Evolutionary conservation across 2,113 vertebrate species (phyloP), one percentile per base, ranked within the genome.

Genomic region (Procapra przewalskii): DNA sequence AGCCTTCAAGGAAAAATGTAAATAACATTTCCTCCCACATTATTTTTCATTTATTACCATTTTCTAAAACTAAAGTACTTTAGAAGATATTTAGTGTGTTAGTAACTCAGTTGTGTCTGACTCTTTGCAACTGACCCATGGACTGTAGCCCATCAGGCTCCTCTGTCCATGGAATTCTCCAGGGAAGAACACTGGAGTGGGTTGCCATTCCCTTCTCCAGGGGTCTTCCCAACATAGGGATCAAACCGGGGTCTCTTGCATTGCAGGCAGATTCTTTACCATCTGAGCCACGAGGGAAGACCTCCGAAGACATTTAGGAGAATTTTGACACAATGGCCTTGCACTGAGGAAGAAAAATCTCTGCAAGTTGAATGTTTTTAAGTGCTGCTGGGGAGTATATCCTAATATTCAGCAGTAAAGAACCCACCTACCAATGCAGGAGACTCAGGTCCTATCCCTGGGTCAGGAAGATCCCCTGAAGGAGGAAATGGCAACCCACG

Each of bases 61-160:
- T 95, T 97, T 77, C 86, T 90, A 83, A 94, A 94, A 59, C 33
- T 83, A 75, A 88, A 77, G 45, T 64, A 79, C 15, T 92, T 83
- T 92, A 40, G n/a, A 92, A 93, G 55, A 93, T 91, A 84, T 71
- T 85, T 84, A 85, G 57, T 40, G 21, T 75, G 67, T 75, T 40
- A 40, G 36, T 75, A 23, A 40, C 36, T 75, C 36, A 75, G 36
- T 25, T 23, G 21, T 75, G 67, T 25, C 36, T 40, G 21, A 40
- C 36, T 6, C 67, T 75, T 40, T 40, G 67, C 21, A 8, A 40
- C 17, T n/a, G n/a, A n/a, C 17, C 67, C 67, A 25, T 40, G 67
- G 17, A 40, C n/a, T 71, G 19, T 71, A 40, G n/a, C n/a, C 5
- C 1, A 0, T 23, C 36, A 75, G 67, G 10, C 67, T 40, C 5